These are phyloP conservation scores for Anoplius nigerrimus DNA, from an alignment of 2,888 invertebrate species.

Conservation along the genomic window DNA sequence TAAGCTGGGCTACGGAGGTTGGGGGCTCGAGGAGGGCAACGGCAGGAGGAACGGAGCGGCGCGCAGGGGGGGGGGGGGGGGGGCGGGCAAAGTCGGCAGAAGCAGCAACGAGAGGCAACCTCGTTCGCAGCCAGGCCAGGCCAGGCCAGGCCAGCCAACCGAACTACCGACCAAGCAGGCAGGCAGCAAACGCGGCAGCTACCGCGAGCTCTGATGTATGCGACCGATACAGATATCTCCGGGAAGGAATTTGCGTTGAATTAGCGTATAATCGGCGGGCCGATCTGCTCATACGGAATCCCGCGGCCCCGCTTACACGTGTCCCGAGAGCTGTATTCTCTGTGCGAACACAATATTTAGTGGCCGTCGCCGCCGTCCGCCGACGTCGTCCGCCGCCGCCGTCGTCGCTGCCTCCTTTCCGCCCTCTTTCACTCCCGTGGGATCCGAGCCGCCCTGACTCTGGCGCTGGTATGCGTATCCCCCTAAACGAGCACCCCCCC, in stretches of 20 bases:
- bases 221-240: slow-evolving; percentile 73
- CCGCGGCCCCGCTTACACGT: slow-evolving; percentile 73
- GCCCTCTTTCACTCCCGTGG: slow-evolving; percentile 42
- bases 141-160: too few relatives aligned
- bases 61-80: neutral
- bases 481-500: slow-evolving; percentile 38
- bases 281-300: slow-evolving; percentile 74
- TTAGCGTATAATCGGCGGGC: slow-evolving; percentile 74
- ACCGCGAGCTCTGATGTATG: slow-evolving; percentile 68
- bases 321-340: slow-evolving; percentile 72
- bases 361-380: slow-evolving; percentile 52
- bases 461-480: slow-evolving; percentile 53
- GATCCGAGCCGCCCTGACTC: slow-evolving; percentile 36
- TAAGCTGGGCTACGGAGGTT: slow-evolving; percentile 48
- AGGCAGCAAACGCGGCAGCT: slow-evolving; percentile 32
- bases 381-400: slow-evolving; percentile 32
- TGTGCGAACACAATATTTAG: slow-evolving; percentile 74
- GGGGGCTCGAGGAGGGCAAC: slow-evolving; percentile 30
- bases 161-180: neutral
- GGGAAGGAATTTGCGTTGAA: slow-evolving; percentile 74
- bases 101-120: too few relatives aligned
- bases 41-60: slow-evolving; percentile 26
- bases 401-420: slow-evolving; percentile 26
- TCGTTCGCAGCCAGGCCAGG: too few relatives aligned
- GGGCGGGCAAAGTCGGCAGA: slow-evolving; percentile 7